Base-by-base conservation (phyloP, 2,888 invertebrate species). In the Nomada flava region DNA sequence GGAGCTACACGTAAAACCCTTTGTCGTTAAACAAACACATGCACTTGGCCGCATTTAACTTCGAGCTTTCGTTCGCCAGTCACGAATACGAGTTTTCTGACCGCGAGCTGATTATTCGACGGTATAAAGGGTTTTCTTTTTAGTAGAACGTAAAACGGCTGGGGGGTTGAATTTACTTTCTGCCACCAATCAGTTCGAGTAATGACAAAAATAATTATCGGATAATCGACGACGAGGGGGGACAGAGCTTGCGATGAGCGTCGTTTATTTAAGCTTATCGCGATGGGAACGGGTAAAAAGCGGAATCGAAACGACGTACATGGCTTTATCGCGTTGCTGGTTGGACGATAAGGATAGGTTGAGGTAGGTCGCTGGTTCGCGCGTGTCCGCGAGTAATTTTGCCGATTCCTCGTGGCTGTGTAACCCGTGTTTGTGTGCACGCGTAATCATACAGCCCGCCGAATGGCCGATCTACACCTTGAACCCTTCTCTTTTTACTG, bases 191-290 rank as follows among this genome's bases (percentile, higher is more conserved):
- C n/a, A 1, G 5, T 1, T n/a, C 18, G 72, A 57, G 55, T 26
- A 73, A 55, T 20, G 20, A 15, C n/a, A 57, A 57, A 62, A 64
- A 72, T 68, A 67, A 76, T 73, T 68, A 29, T 50, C 68, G 50
- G 63, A 68, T 69, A 29, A 44, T 57, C 36, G 44, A 13, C 60
- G 23, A 50, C 44, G 60, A 68, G 53, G 29, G 26, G 36, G 59
- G 67, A 44, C n/a, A 36, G 20, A 36, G 73, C 59, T 47, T 55
- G 53, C 52, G 7, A 50, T 59, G 69, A 42, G 60, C 42, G 67
- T 69, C 72, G 74, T 85, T 83, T 79, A 62, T 86, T 78, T 78
- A 83, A 72, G 65, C 76, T 87, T 80, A 87, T 87, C 83, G 65
- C n/a, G 47, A 18, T 36, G 2, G 71, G 53, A 74, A 68, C 53